Conservation (phyloP, 2,797 vertebrate genomes). For the Pipistrellus pipistrellus region DNA sequence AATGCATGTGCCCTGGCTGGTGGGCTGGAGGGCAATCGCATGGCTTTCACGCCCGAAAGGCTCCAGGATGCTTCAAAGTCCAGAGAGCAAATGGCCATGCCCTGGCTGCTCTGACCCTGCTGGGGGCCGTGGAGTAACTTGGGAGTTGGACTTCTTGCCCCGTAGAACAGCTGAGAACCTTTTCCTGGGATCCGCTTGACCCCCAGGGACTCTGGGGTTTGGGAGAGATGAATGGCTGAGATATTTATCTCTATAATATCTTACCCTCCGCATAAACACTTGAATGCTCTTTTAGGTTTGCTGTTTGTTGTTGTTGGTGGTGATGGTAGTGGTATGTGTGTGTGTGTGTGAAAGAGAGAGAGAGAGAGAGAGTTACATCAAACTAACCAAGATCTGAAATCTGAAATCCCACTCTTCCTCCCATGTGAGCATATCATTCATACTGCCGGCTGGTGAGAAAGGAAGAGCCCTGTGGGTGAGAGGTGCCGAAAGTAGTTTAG, state of each 20-base stretch:
- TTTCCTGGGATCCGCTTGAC: constrained; percentile 16
- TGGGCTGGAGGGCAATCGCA: neutral
- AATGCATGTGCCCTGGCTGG: neutral
- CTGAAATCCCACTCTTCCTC: constrained; percentile 17
- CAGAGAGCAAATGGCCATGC: neutral
- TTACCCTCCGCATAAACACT: neutral
- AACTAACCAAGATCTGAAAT: constrained; percentile 14
- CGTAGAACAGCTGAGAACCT: neutral
- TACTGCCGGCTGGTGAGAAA: neutral
- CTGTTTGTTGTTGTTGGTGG: no score
- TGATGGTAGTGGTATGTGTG: neutral
- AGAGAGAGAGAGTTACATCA: neutral
- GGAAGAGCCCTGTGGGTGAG: neutral
- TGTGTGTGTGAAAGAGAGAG: no score
- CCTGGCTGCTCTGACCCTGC: neutral
- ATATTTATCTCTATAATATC: neutral
- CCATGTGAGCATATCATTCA: constrained; percentile 3
- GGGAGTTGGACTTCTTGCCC: neutral
- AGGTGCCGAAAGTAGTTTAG: constrained; percentile 3
- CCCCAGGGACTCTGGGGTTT: neutral
- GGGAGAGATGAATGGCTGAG: neutral
- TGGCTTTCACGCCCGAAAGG: neutral
- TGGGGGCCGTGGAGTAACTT: neutral
- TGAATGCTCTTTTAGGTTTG: neutral
- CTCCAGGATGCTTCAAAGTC: neutral